A percentile compares a stretch with the other conserved stretches of the same genome.
Conservation (phyloP, 2,113 vertebrate species). For the Brevimyrus niger region DNA sequence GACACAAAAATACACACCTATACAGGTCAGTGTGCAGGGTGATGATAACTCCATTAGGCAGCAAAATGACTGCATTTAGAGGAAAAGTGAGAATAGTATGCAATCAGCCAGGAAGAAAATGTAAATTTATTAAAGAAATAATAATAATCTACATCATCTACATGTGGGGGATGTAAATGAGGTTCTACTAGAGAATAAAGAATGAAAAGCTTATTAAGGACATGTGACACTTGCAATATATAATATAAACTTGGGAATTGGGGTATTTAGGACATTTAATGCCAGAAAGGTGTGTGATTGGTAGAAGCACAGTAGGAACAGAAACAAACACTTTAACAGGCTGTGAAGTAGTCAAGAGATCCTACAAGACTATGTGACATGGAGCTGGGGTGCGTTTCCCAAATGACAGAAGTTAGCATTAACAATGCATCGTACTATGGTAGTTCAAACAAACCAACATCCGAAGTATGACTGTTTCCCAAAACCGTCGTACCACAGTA, state of each 20-base stretch:
- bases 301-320: not conserved
- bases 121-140: not conserved
- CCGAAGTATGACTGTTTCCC: no score
- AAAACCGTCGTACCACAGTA: no score
- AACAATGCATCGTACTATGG: no score
- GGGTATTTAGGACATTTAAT: not conserved
- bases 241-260: not conserved
- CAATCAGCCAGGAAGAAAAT: not conserved
- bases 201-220: not conserved
- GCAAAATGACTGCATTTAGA: slow-evolving; percentile 4
- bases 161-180: not conserved
- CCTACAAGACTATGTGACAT: not conserved
- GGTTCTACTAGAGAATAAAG: not conserved
- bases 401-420: no score
- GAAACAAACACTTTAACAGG: not conserved
- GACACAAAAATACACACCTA: not conserved
- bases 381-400: not conserved
- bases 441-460: no score
- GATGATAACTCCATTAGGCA: not conserved
- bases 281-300: not conserved
- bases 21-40: not conserved
- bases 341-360: not conserved
- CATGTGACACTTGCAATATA: not conserved
- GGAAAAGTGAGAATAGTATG: not conserved
- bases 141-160: no score